Conservation (phyloP, 2,888 invertebrate species). For the Tupiocoris notatus region DNA sequence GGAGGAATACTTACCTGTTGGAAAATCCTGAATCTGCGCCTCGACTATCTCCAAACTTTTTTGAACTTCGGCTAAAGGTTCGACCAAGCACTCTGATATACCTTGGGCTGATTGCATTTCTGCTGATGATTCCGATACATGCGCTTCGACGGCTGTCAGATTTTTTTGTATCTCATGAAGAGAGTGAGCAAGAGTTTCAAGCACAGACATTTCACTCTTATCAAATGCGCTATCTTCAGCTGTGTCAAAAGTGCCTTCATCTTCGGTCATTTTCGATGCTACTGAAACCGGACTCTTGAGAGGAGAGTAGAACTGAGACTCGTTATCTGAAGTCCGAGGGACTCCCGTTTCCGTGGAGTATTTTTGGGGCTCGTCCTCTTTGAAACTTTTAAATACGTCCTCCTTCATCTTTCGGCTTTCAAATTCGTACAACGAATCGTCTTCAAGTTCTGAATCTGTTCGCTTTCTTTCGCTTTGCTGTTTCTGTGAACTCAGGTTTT, state of each 20-base stretch:
- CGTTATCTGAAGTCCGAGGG: slow-evolving; percentile 26
- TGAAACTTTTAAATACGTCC: slow-evolving; percentile 49
- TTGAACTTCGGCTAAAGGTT: slow-evolving; percentile 63
- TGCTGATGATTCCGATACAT: slow-evolving; percentile 52
- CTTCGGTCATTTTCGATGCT: slow-evolving; percentile 44
- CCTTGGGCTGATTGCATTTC: slow-evolving; percentile 48
- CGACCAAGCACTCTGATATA: slow-evolving; percentile 54
- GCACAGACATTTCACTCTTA: slow-evolving; percentile 51
- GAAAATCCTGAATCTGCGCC: slow-evolving; percentile 53
- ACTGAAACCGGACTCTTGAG: slow-evolving; percentile 42
- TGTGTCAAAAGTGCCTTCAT: slow-evolving; percentile 47
- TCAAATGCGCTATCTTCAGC: slow-evolving; percentile 49
- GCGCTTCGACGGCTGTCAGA: slow-evolving; percentile 56
- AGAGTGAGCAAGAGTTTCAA: slow-evolving; percentile 56
- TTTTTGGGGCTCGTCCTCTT: slow-evolving; percentile 24
- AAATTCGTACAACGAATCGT: slow-evolving; percentile 51
- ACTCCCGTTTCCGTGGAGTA: slow-evolving; percentile 37
- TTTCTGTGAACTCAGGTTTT: slow-evolving; percentile 51
- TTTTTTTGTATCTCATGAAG: slow-evolving; percentile 62
- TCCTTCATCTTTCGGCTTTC: slow-evolving; percentile 54
- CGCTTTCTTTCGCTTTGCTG: slow-evolving; percentile 35
- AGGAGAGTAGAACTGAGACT: slow-evolving; percentile 40
- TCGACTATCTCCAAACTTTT: slow-evolving; percentile 57
- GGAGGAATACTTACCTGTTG: slow-evolving; percentile 49
- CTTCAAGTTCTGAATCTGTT: slow-evolving; percentile 49